These are phyloP conservation scores for Tor tambroides DNA, from an alignment of 2,113 vertebrate genomes.

Conservation along the genomic window DNA sequence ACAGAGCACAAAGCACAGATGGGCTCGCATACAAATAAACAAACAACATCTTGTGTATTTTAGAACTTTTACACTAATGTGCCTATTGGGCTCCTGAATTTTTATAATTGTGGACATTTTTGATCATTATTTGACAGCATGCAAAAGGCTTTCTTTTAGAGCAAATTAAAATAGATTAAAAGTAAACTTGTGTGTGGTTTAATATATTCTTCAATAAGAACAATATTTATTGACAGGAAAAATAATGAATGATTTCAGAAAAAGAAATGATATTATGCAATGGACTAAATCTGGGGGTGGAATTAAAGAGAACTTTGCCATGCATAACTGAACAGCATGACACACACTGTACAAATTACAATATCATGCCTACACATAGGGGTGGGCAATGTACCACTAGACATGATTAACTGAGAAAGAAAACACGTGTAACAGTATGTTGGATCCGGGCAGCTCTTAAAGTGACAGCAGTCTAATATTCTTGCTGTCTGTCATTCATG, in stretches of 20 bases:
- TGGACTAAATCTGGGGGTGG: background rate
- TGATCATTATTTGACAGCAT: background rate
- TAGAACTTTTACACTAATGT: background rate
- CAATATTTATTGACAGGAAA: background rate
- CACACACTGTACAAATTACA: background rate
- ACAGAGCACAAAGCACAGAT: background rate
- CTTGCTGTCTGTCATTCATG: no score
- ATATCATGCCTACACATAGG: background rate
- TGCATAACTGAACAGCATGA: background rate
- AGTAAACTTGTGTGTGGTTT: background rate
- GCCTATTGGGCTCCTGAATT: background rate
- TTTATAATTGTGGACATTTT: background rate
- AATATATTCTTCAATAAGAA: background rate
- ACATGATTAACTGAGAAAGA: no score
- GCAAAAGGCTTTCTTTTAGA: background rate
- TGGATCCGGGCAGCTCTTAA: no score
- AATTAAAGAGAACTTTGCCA: background rate
- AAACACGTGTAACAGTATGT: no score
- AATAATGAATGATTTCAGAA: background rate
- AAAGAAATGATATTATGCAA: background rate
- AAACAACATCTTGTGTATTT: slow-evolving; percentile 3
- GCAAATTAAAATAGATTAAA: background rate
- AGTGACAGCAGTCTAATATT: no score
- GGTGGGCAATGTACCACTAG: no score
- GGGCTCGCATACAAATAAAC: background rate